Evolutionary conservation across 2,888 invertebrate genomes (phyloP), one percentile per base, ranked within the genome.

Genomic region (Tachystola acroxantha): DNA sequence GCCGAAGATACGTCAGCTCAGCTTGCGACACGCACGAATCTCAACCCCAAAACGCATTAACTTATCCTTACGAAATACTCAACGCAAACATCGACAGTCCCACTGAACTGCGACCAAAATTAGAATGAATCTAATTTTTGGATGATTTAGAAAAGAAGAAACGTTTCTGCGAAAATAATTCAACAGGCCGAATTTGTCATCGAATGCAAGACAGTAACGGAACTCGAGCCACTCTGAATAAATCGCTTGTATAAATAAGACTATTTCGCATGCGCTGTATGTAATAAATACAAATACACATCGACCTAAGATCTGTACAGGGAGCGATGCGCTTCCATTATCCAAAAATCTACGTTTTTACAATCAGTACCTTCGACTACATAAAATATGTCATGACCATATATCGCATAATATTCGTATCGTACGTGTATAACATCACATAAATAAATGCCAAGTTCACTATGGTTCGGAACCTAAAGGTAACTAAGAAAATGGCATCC

Each of bases 401-500:
- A 73, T 66, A 75, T 79, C 67, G 73, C 67, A 65, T 72, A 75
- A 75, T 77, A 80, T 74, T 78, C 68, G 74, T 71, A 75, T 64
- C 74, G 68, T 22, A 22, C 3, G 6, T 74, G 71, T 69, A 69
- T 64, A 78, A 72, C 69, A 84, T 81, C 80, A 82, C 81, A 81
- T 75, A 76, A 81, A 80, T 84, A 85, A 85, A 85, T 85, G 85
- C 85, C 84, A 79, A 70, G 80, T 78, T 79, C 73, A 75, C 72
- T 80, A 81, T 76, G 79, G 78, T 78, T 77, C 67, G 62, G 72
- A 71, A 79, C 74, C 80, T 82, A 81, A 62, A 63, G 84, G 84
- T 85, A 85, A 85, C 81, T 84, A 76, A 81, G 80, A 75, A 73
- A 80, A 84, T 84, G 85, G 84, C 85, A 82, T 81, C 70, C 64